Conservation (phyloP, 2,888 invertebrate species). For the Drosophila atroscutellata region DNA sequence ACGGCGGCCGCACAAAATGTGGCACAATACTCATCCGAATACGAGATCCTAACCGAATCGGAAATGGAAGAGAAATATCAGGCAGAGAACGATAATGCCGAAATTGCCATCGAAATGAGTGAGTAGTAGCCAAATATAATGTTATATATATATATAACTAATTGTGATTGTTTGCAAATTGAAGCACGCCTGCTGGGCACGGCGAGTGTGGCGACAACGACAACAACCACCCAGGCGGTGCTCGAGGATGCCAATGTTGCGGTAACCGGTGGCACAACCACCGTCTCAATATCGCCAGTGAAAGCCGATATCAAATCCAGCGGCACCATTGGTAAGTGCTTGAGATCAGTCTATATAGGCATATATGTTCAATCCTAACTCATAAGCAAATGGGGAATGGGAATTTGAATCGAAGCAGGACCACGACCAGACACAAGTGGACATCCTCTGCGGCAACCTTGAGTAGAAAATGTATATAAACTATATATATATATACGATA, state of each 20-base stretch:
- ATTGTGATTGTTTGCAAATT: slow-evolving; percentile 1
- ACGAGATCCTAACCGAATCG: slow-evolving; percentile 84
- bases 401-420: background rate
- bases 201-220: slow-evolving; percentile 57
- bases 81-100: slow-evolving; percentile 81
- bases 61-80: slow-evolving; percentile 84
- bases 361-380: background rate
- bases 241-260: slow-evolving; percentile 68
- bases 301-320: slow-evolving; percentile 80
- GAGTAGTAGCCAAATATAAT: slow-evolving; percentile 14
- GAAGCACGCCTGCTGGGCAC: slow-evolving; percentile 81
- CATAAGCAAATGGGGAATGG: background rate
- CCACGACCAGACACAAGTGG: background rate
- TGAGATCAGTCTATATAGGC: background rate
- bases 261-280: slow-evolving; percentile 37
- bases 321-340: slow-evolving; percentile 72
- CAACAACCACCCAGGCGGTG: slow-evolving; percentile 64
- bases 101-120: slow-evolving; percentile 85
- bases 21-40: slow-evolving; percentile 84
- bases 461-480: background rate
- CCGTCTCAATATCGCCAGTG: slow-evolving; percentile 66
- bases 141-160: background rate
- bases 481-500: too few species aligned
- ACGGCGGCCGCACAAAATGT: slow-evolving; percentile 80
- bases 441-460: background rate